These are phyloP conservation scores for Leucophenga maculata DNA, from an alignment of 2,888 invertebrate species.

Conservation along the genomic window DNA sequence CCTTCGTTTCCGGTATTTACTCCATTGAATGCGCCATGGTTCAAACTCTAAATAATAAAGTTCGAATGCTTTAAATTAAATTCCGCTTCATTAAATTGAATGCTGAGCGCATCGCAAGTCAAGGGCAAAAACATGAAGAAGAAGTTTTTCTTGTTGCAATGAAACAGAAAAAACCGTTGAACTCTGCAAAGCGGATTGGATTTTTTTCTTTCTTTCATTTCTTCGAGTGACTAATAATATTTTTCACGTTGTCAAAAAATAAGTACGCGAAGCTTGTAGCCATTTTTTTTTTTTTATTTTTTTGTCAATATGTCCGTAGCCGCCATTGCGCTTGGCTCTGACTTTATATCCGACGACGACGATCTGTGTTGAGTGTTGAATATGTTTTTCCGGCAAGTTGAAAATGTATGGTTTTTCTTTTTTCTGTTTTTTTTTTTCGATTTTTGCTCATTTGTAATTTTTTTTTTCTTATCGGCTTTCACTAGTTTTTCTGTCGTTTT, in stretches of 20 bases:
- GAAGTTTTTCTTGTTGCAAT: background rate
- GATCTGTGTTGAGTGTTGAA: constrained; percentile 5
- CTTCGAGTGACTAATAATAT: constrained; percentile 4
- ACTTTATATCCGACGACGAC: background rate
- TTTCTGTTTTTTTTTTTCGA: background rate
- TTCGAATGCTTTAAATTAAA: constrained; percentile 25
- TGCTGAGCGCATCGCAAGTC: constrained; percentile 24
- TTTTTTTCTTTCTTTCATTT: background rate
- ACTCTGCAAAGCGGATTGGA: background rate
- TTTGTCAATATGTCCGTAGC: background rate
- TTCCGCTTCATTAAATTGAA: constrained; percentile 38
- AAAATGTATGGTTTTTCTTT: background rate
- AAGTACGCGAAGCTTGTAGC: constrained; percentile 4
- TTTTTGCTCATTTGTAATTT: constrained; percentile 12
- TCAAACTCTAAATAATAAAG: constrained; percentile 14
- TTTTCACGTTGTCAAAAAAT: constrained; percentile 25
- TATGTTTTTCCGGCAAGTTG: constrained; percentile 12
- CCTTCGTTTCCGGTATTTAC: background rate
- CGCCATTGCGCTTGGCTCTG: constrained; percentile 5
- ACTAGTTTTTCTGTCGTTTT: background rate
- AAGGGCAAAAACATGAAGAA: constrained; percentile 29
- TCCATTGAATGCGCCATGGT: background rate
- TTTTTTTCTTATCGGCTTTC: background rate
- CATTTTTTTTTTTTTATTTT: background rate
- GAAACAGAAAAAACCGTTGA: background rate